These are phyloP conservation scores for Drosophila lacteicornis DNA, from an alignment of 1,140 invertebrate species.

Conservation along the genomic window DNA sequence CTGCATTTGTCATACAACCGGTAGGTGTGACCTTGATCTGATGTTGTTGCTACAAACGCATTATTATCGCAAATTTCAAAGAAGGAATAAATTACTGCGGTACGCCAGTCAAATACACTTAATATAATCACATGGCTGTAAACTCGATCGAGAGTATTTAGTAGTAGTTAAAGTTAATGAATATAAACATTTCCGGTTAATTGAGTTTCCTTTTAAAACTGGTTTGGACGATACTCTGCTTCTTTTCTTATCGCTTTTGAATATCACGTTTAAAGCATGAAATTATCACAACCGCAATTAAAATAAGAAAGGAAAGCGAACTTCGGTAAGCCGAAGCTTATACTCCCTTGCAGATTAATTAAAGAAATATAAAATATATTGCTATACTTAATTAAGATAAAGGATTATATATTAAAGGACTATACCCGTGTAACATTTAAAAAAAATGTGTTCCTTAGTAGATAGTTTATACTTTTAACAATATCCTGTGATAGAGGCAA, in stretches of 20 bases:
- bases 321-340: too few relatives aligned
- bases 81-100: conserved; percentile 68
- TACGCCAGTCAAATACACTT: conserved; percentile 74
- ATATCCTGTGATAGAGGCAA: too few relatives aligned
- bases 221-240: conserved; percentile 29
- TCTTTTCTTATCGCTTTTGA: conserved; percentile 23
- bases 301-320: too few relatives aligned
- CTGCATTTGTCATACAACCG: conserved; percentile 90
- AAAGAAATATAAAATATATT: too few relatives aligned
- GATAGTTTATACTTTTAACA: too few relatives aligned
- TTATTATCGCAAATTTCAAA: not conserved
- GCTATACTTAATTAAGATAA: too few relatives aligned
- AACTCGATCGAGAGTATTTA: not conserved
- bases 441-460: too few relatives aligned
- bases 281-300: too few relatives aligned
- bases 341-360: too few relatives aligned
- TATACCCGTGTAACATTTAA: too few relatives aligned
- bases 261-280: conserved; percentile 21
- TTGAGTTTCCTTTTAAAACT: conserved; percentile 58
- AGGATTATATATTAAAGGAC: too few relatives aligned
- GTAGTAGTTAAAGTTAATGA: conserved; percentile 27
- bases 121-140: not conserved
- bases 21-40: conserved; percentile 82
- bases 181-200: conserved; percentile 67
- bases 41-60: not conserved